Evolutionary conservation across 2,888 invertebrate species (phyloP).

Genomic region (Steinernema carpocapsae): DNA sequence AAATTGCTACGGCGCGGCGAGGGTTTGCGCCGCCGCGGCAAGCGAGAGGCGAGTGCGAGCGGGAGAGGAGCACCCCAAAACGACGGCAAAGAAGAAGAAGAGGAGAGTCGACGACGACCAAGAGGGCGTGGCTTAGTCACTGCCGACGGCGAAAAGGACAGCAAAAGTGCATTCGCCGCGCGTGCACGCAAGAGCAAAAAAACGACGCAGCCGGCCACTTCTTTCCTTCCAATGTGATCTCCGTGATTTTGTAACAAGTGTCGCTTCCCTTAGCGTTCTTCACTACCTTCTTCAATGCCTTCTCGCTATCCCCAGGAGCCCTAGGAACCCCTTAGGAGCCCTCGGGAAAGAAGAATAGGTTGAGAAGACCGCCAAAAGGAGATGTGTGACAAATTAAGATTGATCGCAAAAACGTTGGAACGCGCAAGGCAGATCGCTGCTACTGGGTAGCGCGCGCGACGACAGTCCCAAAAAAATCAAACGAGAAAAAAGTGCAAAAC

Average conservation of each 20-base stretch:
- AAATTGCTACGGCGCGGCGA: conserved; percentile 13
- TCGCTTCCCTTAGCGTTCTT: too few species aligned
- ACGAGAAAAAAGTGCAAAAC: conserved; percentile 17
- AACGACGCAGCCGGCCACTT: neutral
- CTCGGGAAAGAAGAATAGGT: neutral
- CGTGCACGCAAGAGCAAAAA: conserved; percentile 15
- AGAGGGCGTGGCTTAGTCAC: neutral
- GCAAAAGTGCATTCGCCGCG: conserved; percentile 11
- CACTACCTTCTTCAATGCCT: too few species aligned
- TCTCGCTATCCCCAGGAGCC: too few species aligned
- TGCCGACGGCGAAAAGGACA: conserved; percentile 27
- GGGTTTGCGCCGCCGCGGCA: conserved; percentile 11
- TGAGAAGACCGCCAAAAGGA: neutral
- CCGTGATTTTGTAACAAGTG: too few species aligned
- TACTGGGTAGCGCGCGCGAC: neutral
- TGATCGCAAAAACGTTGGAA: conserved; percentile 30
- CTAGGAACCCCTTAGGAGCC: too few species aligned
- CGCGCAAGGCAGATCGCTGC: neutral
- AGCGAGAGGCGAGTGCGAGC: neutral
- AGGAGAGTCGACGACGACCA: neutral
- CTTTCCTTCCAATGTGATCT: too few species aligned
- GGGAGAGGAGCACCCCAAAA: too few species aligned
- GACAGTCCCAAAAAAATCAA: neutral
- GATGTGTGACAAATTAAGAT: conserved; percentile 29
- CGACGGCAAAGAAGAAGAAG: neutral